Evolutionary conservation across 2,113 vertebrate genomes (phyloP), one percentile per base, ranked within the genome.

Genomic region (Saccopteryx leptura): DNA sequence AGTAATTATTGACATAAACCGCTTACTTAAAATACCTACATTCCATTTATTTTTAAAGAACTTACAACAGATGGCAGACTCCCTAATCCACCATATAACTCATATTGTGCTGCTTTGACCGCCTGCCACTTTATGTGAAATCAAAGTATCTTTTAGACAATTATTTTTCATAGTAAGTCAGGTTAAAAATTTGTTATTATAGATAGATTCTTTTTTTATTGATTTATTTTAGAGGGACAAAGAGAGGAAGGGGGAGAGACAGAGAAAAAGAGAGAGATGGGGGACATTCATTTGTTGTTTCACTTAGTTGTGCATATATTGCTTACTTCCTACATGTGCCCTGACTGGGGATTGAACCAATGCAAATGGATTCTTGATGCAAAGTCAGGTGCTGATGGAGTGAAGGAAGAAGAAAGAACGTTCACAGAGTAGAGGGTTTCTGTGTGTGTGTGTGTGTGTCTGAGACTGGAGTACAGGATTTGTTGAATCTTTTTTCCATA

Each of bases 21-120:
- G 39, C 11, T 93, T 56, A 65, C 65, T 89, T 90, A 65, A 95
- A 89, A 96, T 92, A 52, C 26, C 66, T 83, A 48, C 10, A 52
- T 94, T 82, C 13, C 33, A 50, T 24, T 61, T 71, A 50, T 39
- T 89, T 88, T 23, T 23, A 28, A 58, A 39, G 39, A 74, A 78
- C 19, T 66, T 91, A 50, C 2, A 61, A 21, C 18, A 58, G 90
- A 92, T 65, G 21, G 11, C 60, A 96, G 31, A 28, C 1, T 79
- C 5, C 21, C 31, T 68, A 89, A 76, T 52, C 28, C 12, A 63
- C 28, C n/a, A 93, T 4, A 65, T 83, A 56, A 61, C 14, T 87
- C 56, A 76, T 33, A 52, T 61, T 89, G 23, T 72, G 18, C 1
- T 63, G 4, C 80, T 46, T 75, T 2, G 4, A 61, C 33, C 72